Conservation (phyloP, 2,888 invertebrate genomes). For the Aphidoletes aphidimyza region DNA sequence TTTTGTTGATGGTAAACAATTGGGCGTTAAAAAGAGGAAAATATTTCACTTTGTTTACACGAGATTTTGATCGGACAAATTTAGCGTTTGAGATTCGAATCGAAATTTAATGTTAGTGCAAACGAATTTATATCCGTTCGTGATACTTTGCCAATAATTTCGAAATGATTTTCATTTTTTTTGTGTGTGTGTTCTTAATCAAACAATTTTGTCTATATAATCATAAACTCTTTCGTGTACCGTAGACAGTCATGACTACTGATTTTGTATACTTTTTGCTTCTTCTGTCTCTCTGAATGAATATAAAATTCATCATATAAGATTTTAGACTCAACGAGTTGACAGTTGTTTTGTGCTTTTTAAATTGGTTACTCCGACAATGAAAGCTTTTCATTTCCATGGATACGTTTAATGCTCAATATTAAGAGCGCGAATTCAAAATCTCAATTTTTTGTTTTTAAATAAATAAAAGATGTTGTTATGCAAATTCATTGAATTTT, state of each 20-base stretch:
- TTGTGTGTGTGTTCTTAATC: neutral
- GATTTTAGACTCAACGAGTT: neutral
- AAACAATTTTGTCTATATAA: neutral
- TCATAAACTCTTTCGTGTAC: neutral
- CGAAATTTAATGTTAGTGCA: neutral
- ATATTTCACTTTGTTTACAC: slow-evolving; percentile 8
- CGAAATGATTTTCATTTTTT: neutral
- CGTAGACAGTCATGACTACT: slow-evolving; percentile 45
- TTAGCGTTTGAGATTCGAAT: neutral
- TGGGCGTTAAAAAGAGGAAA: neutral
- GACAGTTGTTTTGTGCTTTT: slow-evolving; percentile 22
- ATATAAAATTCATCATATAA: slow-evolving; percentile 20
- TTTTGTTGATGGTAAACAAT: slow-evolving; percentile 4
- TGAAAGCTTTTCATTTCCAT: neutral
- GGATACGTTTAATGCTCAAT: neutral
- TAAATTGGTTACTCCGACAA: neutral
- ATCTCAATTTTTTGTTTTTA: too few species aligned
- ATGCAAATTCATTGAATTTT: too few species aligned
- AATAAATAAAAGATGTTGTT: too few species aligned
- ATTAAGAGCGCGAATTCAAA: neutral
- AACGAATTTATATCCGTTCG: slow-evolving; percentile 5
- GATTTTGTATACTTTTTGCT: neutral
- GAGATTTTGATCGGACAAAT: neutral
- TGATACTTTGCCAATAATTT: neutral
- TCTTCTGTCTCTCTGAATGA: neutral